Evolutionary conservation across 1,140 invertebrate genomes (phyloP), one percentile per base, ranked within the genome.

Genomic region (Phthorimaea operculella): DNA sequence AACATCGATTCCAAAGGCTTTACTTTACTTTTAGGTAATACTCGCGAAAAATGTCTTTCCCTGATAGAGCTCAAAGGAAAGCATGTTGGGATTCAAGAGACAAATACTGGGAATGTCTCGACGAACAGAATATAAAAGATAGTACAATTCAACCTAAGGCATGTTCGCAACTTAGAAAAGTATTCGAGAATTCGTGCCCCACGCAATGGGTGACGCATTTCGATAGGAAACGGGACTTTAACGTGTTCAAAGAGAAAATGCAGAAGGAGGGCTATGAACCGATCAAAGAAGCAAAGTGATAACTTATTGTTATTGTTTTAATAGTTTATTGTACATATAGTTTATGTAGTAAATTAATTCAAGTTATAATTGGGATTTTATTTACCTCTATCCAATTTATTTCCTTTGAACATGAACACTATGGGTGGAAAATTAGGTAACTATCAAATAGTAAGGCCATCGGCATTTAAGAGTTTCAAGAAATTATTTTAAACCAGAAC

Each of bases 121-220:
- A 96, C 79, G 68, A 90, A 83, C 75, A 88, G 58, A 83, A 85
- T 60, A 67, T 86, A 53, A 81, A 85, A 75, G 84, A 86, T 64
- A 78, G 64, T 64, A 67, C 80, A 34, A 64, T 78, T 34, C 72
- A 68, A 51, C 86, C 88, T 8, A 87, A 87, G 60, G 87, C 88
- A 52, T 98, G 96, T 84, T 73, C 83, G 60, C 87, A 92, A 72
- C 82, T 93, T 62, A 90, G 94, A 56, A 90, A 92, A 85, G 52
- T 90, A 16, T 98, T 94, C 87, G 94, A 96, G 88, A 88, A 89
- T 51, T 90, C 89, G 14, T 98, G 96, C 79, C 92, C 94, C n/a
- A 77, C 89, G 12, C 91, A 93, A 80, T 98, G 96, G 96, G 94
- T 97, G 10, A 96, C 94, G 85, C 95, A 98, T 86, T 98, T 98